Evolutionary conservation across 37 sponge, comb jelly and placozoan species (phyloP).

Genomic region (Diacarnus erythraeanus): DNA sequence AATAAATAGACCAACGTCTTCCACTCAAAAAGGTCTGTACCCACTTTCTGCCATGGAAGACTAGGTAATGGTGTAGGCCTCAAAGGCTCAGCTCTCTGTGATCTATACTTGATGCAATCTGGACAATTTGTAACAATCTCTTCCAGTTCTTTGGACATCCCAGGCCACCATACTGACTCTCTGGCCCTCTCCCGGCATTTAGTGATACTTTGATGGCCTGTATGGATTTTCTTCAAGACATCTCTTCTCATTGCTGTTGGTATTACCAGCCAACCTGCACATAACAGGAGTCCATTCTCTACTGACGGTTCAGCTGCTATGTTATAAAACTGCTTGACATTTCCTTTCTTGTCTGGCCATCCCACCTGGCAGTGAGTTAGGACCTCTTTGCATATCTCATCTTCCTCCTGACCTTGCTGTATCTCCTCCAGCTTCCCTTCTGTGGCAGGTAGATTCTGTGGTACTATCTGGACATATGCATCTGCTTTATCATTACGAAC

Average conservation of each 20-base stretch:
- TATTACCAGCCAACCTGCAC: conserved; percentile 26
- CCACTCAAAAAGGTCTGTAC: conserved; percentile 30
- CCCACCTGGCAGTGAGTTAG: too few relatives aligned
- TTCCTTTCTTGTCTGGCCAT: too few relatives aligned
- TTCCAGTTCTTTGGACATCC: conserved; percentile 30
- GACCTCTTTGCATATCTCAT: too few relatives aligned
- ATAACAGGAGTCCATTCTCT: conserved; percentile 13
- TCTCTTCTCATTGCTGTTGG: neutral
- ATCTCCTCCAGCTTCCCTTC: too few relatives aligned
- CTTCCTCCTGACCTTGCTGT: too few relatives aligned
- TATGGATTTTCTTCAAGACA: conserved; percentile 21
- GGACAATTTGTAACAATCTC: conserved; percentile 24
- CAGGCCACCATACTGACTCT: conserved; percentile 39
- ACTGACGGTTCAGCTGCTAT: conserved; percentile 21
- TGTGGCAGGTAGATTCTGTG: too few relatives aligned
- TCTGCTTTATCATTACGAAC: too few relatives aligned
- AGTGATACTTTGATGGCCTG: conserved; percentile 30
- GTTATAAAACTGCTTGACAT: conserved; percentile 8
- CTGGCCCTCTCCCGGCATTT: conserved; percentile 41
- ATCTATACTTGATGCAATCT: conserved; percentile 10
- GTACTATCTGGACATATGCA: too few relatives aligned
- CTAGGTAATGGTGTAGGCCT: neutral
- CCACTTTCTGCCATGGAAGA: conserved; percentile 6
- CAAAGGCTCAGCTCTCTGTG: conserved; percentile 33
- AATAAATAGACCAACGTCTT: neutral